Evolutionary conservation across 2,797 vertebrate species (phyloP).

Genomic region (Nyctalus aviator): DNA sequence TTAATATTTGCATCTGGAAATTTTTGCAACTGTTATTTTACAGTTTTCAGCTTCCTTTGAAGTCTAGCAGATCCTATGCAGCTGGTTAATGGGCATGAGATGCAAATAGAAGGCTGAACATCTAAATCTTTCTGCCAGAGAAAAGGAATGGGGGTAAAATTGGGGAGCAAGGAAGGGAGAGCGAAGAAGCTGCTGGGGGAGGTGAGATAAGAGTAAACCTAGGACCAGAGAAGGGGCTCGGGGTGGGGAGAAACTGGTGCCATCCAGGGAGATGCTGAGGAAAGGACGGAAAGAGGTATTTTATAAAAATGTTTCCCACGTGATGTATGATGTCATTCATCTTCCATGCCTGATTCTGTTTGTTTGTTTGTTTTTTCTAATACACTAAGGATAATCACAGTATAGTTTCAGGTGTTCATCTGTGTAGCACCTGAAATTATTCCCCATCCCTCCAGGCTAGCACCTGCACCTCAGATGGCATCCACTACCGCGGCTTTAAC

Average conservation of each 20-base stretch:
- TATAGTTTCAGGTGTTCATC: background rate
- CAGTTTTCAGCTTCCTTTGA: background rate
- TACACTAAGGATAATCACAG: background rate
- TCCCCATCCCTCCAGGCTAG: background rate
- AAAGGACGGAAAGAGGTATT: background rate
- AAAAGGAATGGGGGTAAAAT: background rate
- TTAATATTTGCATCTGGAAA: background rate
- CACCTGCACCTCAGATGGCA: background rate
- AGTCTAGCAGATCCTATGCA: background rate
- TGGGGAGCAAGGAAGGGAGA: background rate
- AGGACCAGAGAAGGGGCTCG: too few relatives aligned
- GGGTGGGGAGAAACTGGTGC: background rate
- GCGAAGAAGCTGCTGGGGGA: background rate
- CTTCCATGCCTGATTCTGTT: background rate
- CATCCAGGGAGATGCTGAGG: background rate
- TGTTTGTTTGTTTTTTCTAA: background rate
- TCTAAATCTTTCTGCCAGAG: background rate
- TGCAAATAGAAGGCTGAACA: background rate
- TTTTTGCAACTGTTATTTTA: background rate
- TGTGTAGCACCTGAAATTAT: background rate
- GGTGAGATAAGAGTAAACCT: background rate
- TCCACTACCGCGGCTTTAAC: background rate
- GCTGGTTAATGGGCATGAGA: background rate
- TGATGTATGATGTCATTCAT: background rate
- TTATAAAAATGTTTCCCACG: background rate